These are phyloP conservation scores for Galemys pyrenaicus DNA, from an alignment of 2,113 vertebrate genomes.

Conservation along the genomic window DNA sequence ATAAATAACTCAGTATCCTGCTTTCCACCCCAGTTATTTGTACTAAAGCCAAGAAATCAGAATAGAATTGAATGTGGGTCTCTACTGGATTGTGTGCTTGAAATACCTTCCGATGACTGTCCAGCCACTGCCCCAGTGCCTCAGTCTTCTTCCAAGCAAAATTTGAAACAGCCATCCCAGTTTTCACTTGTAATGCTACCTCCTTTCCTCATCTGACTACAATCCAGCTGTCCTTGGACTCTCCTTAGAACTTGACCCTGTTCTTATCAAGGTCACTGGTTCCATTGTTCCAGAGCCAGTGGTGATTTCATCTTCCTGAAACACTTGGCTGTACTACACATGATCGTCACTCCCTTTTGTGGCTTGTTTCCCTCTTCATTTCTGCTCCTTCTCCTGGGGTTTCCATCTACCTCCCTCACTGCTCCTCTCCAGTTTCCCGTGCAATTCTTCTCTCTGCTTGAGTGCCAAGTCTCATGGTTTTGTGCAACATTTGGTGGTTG, in stretches of 20 bases:
- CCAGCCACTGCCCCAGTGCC: background rate
- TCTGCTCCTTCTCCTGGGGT: background rate
- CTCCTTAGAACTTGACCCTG: background rate
- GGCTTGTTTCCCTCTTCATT: background rate
- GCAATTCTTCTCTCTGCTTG: background rate
- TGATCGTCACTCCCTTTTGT: background rate
- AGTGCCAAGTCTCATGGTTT: background rate
- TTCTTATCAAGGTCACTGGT: background rate
- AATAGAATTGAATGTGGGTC: background rate
- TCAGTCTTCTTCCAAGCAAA: background rate
- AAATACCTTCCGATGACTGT: background rate
- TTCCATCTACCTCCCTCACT: background rate
- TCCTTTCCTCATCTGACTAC: rapidly evolving
- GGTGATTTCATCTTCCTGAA: background rate
- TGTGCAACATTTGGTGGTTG: background rate
- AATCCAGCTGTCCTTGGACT: too few relatives aligned
- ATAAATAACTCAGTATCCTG: background rate
- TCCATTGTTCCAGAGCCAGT: background rate
- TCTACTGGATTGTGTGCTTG: background rate
- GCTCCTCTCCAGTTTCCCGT: background rate
- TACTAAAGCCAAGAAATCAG: background rate
- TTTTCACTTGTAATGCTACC: background rate
- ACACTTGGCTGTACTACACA: background rate
- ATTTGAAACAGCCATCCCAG: background rate
- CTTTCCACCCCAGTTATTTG: background rate